These are phyloP conservation scores for Meghimatium bilineatum DNA, from an alignment of 2,888 invertebrate species.

Conservation along the genomic window DNA sequence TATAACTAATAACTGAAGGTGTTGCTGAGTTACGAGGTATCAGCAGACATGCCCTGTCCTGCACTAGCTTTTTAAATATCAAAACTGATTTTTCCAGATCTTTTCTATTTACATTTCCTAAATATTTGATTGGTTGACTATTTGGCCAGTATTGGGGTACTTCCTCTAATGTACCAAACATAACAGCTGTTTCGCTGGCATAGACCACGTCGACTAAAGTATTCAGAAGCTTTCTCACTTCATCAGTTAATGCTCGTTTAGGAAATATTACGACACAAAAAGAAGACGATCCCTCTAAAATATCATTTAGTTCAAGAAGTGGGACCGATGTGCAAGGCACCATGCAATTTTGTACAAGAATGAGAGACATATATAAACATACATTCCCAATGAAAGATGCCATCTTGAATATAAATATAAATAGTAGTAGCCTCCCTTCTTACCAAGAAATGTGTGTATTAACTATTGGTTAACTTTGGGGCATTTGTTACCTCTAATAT, in stretches of 20 bases:
- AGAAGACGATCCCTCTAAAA: slow-evolving; percentile 23
- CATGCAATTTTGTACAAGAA: not conserved
- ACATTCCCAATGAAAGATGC: too few species aligned
- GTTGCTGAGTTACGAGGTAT: slow-evolving; percentile 36
- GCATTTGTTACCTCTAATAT: too few species aligned
- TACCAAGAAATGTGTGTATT: too few species aligned
- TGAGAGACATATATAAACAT: too few species aligned
- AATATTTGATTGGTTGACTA: slow-evolving; percentile 47
- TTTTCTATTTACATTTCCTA: not conserved
- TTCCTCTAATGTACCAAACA: slow-evolving; percentile 53
- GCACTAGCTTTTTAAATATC: slow-evolving; percentile 52
- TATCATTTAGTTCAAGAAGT: not conserved
- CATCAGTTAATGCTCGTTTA: slow-evolving; percentile 17
- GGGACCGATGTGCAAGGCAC: not conserved
- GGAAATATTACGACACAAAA: slow-evolving; percentile 28
- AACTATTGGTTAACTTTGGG: too few species aligned
- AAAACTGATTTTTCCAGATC: slow-evolving; percentile 42
- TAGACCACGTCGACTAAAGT: slow-evolving; percentile 55
- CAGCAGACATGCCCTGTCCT: slow-evolving; percentile 64
- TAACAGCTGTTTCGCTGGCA: slow-evolving; percentile 51
- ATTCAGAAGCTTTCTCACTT: not conserved
- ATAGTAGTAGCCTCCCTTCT: too few species aligned
- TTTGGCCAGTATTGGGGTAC: slow-evolving; percentile 54
- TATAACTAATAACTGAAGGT: slow-evolving; percentile 48
- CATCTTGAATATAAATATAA: too few species aligned